Evolutionary conservation across 2,888 invertebrate species (phyloP).

Genomic region (Pseudoips prasinana): DNA sequence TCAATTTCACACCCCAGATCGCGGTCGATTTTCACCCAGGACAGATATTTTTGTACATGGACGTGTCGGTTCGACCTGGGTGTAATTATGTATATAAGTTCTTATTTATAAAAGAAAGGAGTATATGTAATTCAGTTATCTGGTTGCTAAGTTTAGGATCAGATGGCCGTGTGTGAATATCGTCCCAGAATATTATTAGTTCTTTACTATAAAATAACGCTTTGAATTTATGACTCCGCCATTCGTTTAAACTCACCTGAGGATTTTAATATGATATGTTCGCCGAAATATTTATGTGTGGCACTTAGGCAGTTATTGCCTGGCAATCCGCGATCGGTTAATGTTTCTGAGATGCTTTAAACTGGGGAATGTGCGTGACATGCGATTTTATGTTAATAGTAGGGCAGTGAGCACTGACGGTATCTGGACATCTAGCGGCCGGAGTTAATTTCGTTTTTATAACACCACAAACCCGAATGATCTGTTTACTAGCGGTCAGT

Average conservation of each 20-base stretch:
- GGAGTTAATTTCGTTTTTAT: constrained; percentile 81
- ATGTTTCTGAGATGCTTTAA: constrained; percentile 51
- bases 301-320: constrained; percentile 35
- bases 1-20: no score
- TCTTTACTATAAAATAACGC: no score
- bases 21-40: no score
- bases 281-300: constrained; percentile 26
- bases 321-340: constrained; percentile 42
- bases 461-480: constrained; percentile 82
- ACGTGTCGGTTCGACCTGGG: no score
- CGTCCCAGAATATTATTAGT: no score
- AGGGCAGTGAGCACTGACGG: constrained; percentile 55
- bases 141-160: no score
- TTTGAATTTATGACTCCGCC: not conserved
- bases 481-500: constrained; percentile 82
- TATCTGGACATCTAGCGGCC: constrained; percentile 73
- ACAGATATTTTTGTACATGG: no score
- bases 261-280: constrained; percentile 20
- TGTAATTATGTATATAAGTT: no score
- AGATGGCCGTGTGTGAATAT: no score
- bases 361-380: constrained; percentile 58
- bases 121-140: no score
- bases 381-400: constrained; percentile 66
- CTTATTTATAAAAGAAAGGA: no score
- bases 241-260: constrained; percentile 12